Percentiles rank a stretch among this genome's conserved stretches.
Conservation (phyloP, 2,888 invertebrate genomes). For the Lycia hirtaria region DNA sequence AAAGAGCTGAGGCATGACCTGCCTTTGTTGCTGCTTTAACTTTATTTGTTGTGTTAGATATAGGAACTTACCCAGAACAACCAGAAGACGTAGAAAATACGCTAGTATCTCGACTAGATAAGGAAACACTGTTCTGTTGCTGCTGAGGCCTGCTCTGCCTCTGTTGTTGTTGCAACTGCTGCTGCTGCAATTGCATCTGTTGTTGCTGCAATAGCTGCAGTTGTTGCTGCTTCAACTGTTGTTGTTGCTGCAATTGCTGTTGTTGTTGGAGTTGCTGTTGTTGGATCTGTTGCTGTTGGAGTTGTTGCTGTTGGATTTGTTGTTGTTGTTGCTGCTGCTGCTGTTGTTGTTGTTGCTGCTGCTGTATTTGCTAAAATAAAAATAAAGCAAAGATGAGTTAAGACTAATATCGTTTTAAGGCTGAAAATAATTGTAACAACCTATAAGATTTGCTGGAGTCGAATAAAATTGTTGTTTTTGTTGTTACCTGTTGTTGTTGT, state of each 20-base stretch:
- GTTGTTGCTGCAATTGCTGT: constrained; percentile 46
- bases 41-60: too few species aligned
- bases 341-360: constrained; percentile 33
- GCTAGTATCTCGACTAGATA: constrained; percentile 77
- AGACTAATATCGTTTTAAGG: too few species aligned
- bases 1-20: too few species aligned
- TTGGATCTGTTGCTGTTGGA: constrained; percentile 42
- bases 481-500: constrained; percentile 41
- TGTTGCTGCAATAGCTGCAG: constrained; percentile 38
- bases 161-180: constrained; percentile 51
- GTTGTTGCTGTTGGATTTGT: constrained; percentile 45
- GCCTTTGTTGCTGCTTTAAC: too few species aligned
- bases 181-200: constrained; percentile 40
- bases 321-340: constrained; percentile 32
- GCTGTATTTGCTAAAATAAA: constrained; percentile 32
- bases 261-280: constrained; percentile 39
- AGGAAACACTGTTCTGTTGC: constrained; percentile 59
- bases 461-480: not conserved
- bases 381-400: too few species aligned
- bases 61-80: constrained; percentile 75
- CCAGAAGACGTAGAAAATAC: constrained; percentile 78
- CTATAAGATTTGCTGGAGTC: too few species aligned
- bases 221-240: constrained; percentile 38
- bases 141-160: constrained; percentile 54
- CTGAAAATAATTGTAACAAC: too few species aligned